These are phyloP conservation scores for Patiria miniata DNA, from an alignment of 35 echinoderm and acorn worm species.

Conservation along the genomic window DNA sequence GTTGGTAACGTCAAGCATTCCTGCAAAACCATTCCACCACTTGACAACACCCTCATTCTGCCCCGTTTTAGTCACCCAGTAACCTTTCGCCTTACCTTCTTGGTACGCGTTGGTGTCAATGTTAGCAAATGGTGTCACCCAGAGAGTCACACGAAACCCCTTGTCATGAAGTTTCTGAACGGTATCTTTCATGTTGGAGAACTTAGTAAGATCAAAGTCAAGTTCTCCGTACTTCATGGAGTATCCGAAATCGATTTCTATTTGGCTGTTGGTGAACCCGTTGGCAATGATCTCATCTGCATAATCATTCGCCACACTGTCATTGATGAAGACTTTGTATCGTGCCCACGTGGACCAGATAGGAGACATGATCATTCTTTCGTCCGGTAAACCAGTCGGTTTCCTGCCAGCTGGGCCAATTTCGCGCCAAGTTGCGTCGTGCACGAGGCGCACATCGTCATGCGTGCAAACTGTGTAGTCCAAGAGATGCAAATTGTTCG, in stretches of 20 bases:
- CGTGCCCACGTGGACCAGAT: conserved; percentile 99
- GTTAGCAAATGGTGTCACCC: conserved; percentile 93
- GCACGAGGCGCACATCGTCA: conserved; percentile 57
- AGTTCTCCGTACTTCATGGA: conserved; percentile 83
- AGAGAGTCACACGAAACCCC: conserved; percentile 90
- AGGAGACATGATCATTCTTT: conserved; percentile 84
- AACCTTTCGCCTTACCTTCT: conserved; percentile 70
- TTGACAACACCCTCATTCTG: conserved; percentile 47
- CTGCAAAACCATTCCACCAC: conserved; percentile 87
- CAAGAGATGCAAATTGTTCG: conserved; percentile 11
- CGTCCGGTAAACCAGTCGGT: conserved; percentile 74
- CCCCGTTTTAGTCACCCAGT: conserved; percentile 73
- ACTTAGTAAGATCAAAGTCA: conserved; percentile 73
- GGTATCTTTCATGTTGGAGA: conserved; percentile 66
- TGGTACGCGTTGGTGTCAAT: conserved; percentile 56
- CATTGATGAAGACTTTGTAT: conserved; percentile 85
- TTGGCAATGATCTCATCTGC: conserved; percentile 79
- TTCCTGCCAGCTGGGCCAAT: conserved; percentile 45
- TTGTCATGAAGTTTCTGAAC: conserved; percentile 73
- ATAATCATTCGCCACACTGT: conserved; percentile 68
- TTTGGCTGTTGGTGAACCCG: conserved; percentile 93
- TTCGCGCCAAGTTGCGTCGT: conserved; percentile 65
- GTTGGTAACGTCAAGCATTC: conserved; percentile 95
- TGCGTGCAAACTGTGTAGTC: conserved; percentile 80
- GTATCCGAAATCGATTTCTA: conserved; percentile 96